A percentile compares a stretch with the other conserved stretches of the same genome.
Evolutionary conservation across 2,888 invertebrate species (phyloP).

Genomic region (Caenorhabditis uteleia): DNA sequence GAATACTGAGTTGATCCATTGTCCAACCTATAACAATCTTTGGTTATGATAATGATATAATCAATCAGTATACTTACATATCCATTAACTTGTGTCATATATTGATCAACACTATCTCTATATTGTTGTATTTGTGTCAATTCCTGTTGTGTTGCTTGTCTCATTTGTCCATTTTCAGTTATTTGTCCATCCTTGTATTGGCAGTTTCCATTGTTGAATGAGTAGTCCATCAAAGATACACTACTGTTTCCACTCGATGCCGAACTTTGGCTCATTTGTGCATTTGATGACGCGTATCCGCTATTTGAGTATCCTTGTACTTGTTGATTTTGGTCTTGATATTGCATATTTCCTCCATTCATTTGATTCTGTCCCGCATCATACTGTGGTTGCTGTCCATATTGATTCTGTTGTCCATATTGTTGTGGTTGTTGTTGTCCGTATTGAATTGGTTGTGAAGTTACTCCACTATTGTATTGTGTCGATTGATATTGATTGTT

Average conservation of each 20-base stretch:
- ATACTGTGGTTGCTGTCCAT: conserved; percentile 8
- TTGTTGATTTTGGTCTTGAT: conserved; percentile 17
- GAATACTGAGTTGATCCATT: conserved; percentile 50
- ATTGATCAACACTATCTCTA: conserved; percentile 40
- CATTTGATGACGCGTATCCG: conserved; percentile 25
- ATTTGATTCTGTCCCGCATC: conserved; percentile 15
- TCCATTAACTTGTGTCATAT: conserved; percentile 48
- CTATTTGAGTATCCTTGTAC: conserved; percentile 31
- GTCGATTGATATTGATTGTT: not conserved
- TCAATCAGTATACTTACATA: conserved; percentile 26
- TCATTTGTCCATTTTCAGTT: conserved; percentile 44
- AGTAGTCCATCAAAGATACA: conserved; percentile 44
- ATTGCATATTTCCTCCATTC: conserved; percentile 18
- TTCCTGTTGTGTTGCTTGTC: conserved; percentile 43
- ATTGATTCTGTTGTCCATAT: conserved; percentile 10
- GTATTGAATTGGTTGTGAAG: conserved; percentile 27
- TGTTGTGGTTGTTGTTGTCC: conserved; percentile 15
- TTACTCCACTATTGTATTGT: conserved; percentile 29
- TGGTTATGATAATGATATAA: not conserved
- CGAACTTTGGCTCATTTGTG: conserved; percentile 22
- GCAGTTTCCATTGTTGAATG: conserved; percentile 52
- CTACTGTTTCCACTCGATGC: conserved; percentile 29
- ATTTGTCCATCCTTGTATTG: conserved; percentile 47
- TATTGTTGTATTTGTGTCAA: conserved; percentile 41
- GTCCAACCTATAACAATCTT: conserved; percentile 34